A percentile compares a stretch with the other conserved stretches of the same genome.
Conservation (phyloP, 2,113 vertebrate species). For the Podocnemis expansa region DNA sequence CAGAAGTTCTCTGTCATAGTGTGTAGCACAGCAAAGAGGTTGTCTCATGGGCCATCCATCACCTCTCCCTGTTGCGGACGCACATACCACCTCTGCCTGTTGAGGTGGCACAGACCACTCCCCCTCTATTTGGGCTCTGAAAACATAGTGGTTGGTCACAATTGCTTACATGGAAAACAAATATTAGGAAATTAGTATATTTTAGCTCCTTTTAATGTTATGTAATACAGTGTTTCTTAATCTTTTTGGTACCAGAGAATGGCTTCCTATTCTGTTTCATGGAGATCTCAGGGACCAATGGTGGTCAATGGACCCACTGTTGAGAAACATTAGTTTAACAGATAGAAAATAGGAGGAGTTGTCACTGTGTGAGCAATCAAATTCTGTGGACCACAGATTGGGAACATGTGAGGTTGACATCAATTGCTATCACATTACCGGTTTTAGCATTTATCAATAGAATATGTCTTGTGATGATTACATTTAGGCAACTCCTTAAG, state of each 20-base stretch:
- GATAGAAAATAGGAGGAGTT: not conserved
- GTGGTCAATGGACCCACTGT: too few species aligned
- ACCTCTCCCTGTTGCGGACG: not conserved
- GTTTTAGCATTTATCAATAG: not conserved
- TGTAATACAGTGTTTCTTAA: not conserved
- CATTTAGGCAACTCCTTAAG: conserved; percentile 44
- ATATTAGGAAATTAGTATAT: not conserved
- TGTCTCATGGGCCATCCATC: accelerated
- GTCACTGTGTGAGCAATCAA: accelerated
- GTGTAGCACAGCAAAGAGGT: not conserved
- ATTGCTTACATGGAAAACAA: not conserved
- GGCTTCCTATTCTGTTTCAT: too few species aligned
- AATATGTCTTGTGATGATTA: conserved; percentile 40
- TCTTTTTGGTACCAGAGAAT: too few species aligned
- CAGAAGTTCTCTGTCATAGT: not conserved
- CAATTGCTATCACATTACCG: not conserved
- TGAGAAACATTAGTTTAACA: not conserved
- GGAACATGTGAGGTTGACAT: not conserved
- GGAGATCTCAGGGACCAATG: too few species aligned
- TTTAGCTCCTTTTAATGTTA: not conserved
- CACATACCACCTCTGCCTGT: not conserved
- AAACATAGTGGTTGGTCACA: not conserved
- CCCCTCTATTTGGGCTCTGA: not conserved
- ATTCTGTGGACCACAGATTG: not conserved
- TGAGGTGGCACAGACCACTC: not conserved